phyloP scores from a whole-genome alignment of 2,888 invertebrate genomes.

The Drosophila hawaiiensis region DNA sequence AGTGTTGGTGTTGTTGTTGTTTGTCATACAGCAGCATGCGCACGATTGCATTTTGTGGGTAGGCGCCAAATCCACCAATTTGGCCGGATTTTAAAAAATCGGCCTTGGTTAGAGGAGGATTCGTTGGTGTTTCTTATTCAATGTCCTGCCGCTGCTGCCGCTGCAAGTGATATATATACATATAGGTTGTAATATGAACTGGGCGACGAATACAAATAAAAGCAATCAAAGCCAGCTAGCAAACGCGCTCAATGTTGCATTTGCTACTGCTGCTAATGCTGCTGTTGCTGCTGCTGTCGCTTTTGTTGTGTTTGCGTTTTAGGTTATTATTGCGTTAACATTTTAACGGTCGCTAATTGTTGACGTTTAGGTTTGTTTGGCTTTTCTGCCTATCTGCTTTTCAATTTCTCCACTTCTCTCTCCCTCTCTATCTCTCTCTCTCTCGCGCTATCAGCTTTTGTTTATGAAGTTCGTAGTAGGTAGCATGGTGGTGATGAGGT shows the following conservation, averaged over 20 bases:
- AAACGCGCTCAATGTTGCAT: conserved; percentile 40
- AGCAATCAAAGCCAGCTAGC: conserved; percentile 32
- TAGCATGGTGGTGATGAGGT: conserved; percentile 27
- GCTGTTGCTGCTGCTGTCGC: conserved; percentile 10
- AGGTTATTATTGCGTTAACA: conserved; percentile 28
- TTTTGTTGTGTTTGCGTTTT: conserved; percentile 4
- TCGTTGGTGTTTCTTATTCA: conserved; percentile 13
- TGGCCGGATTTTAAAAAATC: conserved; percentile 54
- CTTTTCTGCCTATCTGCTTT: conserved; percentile 17
- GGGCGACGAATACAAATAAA: conserved; percentile 25
- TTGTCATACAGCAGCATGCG: conserved; percentile 73
- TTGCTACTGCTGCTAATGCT: conserved; percentile 30
- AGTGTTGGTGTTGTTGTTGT: conserved; percentile 51
- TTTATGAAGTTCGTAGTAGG: conserved; percentile 17
- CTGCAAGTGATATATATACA: conserved; percentile 17
- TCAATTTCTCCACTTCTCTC: not conserved
- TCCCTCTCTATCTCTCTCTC: not conserved
- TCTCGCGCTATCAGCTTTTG: conserved; percentile 11
- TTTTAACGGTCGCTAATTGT: conserved; percentile 17
- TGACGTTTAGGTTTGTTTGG: conserved; percentile 12
- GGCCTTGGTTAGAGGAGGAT: conserved; percentile 58
- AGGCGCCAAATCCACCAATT: conserved; percentile 66
- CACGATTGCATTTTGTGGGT: conserved; percentile 82
- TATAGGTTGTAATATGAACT: conserved; percentile 27
- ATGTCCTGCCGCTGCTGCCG: conserved; percentile 21